Percentiles rank a stretch among this genome's conserved stretches.
Conservation (phyloP, 2,797 vertebrate genomes). For the Picus viridis region DNA sequence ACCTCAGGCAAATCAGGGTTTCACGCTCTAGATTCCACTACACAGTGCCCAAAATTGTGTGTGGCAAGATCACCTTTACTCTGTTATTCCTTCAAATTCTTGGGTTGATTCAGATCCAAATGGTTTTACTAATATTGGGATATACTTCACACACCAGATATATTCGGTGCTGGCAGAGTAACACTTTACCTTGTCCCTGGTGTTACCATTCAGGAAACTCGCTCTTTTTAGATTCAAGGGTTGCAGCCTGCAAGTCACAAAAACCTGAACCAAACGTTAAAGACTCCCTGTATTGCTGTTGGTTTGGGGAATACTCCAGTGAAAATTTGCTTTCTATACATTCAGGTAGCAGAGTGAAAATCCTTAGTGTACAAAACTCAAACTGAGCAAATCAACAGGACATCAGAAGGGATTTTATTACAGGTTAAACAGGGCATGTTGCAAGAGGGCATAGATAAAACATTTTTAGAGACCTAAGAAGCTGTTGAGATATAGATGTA, state of each 20-base stretch:
- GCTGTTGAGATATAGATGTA: not conserved
- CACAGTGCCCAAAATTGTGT: not conserved
- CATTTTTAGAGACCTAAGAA: not conserved
- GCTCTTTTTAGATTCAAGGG: not conserved
- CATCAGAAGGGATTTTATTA: not conserved
- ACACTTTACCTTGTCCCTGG: not conserved
- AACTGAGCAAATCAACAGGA: not conserved
- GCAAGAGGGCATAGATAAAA: not conserved
- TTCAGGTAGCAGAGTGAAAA: not conserved
- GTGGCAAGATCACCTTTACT: not conserved
- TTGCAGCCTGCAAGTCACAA: not conserved
- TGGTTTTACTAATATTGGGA: not conserved
- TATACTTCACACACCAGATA: not conserved
- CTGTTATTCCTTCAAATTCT: not conserved
- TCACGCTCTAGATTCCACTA: no score
- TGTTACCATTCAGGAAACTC: not conserved
- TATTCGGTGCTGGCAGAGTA: not conserved
- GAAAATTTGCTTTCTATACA: not conserved
- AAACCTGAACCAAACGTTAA: not conserved
- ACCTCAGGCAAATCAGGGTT: no score
- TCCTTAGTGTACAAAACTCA: not conserved
- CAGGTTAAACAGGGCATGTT: not conserved
- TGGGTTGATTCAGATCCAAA: not conserved
- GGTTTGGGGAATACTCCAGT: not conserved
- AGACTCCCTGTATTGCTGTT: not conserved